Evolutionary conservation across 2,113 vertebrate genomes (phyloP), one percentile per base, ranked within the genome.

Genomic region (Epinephelus lanceolatus): DNA sequence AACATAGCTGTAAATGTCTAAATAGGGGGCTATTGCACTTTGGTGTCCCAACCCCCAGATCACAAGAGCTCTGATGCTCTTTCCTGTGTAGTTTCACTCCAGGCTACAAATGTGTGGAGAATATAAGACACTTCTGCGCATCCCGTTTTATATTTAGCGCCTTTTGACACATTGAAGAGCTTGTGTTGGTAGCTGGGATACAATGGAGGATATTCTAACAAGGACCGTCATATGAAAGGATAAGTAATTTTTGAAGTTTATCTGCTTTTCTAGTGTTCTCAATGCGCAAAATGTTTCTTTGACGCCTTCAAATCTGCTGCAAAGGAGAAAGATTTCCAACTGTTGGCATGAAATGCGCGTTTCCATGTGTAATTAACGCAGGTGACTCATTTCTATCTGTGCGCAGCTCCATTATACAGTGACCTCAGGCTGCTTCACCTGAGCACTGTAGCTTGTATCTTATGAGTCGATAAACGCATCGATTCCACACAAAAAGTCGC

Each of bases 11-110:
- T 97, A 98, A 99, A 98, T 94, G 96, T 95, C 96, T 97, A 98
- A 98, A 99, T 98, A 97, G 96, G 97, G 96, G 97, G 97, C 97
- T 97, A 98, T 98, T 98, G 96, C 96, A 97, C 86, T 97, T 97
- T 91, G 87, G 79, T 78, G 83, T 88, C 79, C 86, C 89, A 87
- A 30, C 88, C 96, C 95, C 96, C 95, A 96, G 91, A 95, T 96
- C 96, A 90, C 87, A 88, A 95, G 87, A 92, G 92, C 92, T 94
- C 93, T 91, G 80, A 77, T 87, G 80, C 88, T 68, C 77, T 71
- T 87, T 86, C 76, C 67, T 89, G 84, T 51, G 71, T 75, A 68
- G 42, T 88, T 91, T 87, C 53, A 82, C 88, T 88, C 47, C 80
- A 85, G 61, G 83, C 84, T 81, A 76, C 53, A 89, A 77, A 78